Evolutionary conservation across 2,113 vertebrate genomes (phyloP), one percentile per base, ranked within the genome.

Genomic region (Plecturocebus donacophilus): DNA sequence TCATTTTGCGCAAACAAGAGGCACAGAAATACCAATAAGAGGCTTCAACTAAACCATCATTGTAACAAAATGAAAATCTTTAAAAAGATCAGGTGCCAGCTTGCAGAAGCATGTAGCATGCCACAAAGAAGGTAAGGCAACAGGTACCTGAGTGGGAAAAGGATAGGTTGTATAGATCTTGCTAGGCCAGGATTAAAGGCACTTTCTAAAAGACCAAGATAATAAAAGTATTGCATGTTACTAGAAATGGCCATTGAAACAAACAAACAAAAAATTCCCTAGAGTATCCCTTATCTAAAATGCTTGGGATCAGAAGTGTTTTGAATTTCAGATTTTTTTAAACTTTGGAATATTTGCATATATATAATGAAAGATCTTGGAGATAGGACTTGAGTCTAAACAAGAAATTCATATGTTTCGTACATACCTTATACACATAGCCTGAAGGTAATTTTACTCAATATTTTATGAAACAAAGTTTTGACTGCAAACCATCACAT

Each of bases 1-100:
- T 91, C 61, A 80, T 61, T 95, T 32, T 97, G 76, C 90, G 73
- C 38, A 90, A 94, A 87, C 20, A 54, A 49, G n/a, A 81, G 61
- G 47, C 38, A 88, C 17, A 77, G 42, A 95, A 49, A 95, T 7
- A 71, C 40, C 35, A 93, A 6, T 17, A 85, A 87, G 10, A 90
- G 13, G 73, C 58, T n/a, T 96, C 79, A 93, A 71, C 17, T 80
- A 85, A 64, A 86, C 20, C 12, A 9, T 49, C 61, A 20, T 64
- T 49, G 23, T 75, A 92, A 87, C 6, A 70, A 92, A 92, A 92
- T 49, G 32, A 89, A 58, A 94, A 20, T 93, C 49, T 90, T 90
- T 87, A 66, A 54, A 90, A 95, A 81, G 64, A 52, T 92, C 45
- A 45, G 30, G 25, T 77, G 75, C 42, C 42, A 77, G 27, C 38